Base-by-base conservation (phyloP, 35 echinoderm and acorn worm species). In the Nesometra sesokonis region DNA sequence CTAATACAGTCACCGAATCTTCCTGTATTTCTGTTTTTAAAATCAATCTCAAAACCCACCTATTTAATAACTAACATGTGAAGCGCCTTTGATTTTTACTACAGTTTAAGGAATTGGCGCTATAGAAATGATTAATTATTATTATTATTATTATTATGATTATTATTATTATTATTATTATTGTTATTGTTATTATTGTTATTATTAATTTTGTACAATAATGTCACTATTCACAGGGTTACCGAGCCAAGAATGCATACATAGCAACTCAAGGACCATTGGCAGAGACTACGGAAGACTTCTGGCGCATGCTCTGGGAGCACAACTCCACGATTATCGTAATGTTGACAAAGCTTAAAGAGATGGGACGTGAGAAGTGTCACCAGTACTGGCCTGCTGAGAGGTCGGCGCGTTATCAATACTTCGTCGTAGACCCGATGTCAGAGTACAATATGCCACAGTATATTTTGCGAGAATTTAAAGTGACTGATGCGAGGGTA, bases 361-460 rank as follows among this genome's bases (percentile, higher is more conserved):
- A 99, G 47, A 99, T 94, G 92, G 90, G 90, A 86, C 89, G 96
- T 90, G 96, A 99, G 82, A 99, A 94, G 78, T 92, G 96, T 86
- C 96, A 99, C 77, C 96, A 99, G 85, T 99, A 99, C 80, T 99
- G 96, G 96, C 96, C 96, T 13, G 84, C 96, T 29, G 96, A 99
- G 86, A 83, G 96, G 35, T 99, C 96, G 0, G 96, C 96, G 31
- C 90, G 96, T 32, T 99, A 99, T 30, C 96, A 99, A 78, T 99
- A 99, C 88, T 99, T 99, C 84, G 96, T 99, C 3, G 96, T 99
- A 7, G 96, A 99, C 43, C 96, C 96, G 0, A 99, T 99, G 96
- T 99, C 96, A 37, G 96, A 99, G 40, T 99, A 99, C 87, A 99
- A 99, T 90, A 99, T 98, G 95, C 95, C 95, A 15, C 95, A 98